Evolutionary conservation across 2,888 invertebrate genomes (phyloP), one percentile per base, ranked within the genome.

Genomic region (Mimas tiliae): DNA sequence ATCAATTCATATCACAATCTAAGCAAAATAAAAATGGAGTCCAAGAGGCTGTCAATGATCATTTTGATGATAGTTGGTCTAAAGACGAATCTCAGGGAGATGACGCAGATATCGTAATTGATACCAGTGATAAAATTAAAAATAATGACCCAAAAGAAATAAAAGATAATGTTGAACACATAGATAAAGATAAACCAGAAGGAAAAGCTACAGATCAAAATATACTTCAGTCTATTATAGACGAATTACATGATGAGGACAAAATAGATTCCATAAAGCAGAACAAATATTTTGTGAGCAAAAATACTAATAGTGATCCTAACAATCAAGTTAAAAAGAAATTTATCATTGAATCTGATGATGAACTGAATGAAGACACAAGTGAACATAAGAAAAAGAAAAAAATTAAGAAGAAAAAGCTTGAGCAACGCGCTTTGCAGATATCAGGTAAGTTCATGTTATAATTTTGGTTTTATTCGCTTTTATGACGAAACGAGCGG

Each of bases 311-410:
- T 11, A 63, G 21, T 27, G 62, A 65, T 38, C 72, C 69, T 66
- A 78, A 71, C 69, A 74, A 67, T 65, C 79, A 80, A 52, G 63
- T 77, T 38, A 91, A 86, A 72, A 93, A 89, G 73, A 91, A 85
- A 72, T 88, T 91, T 62, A 74, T 86, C 0, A 91, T 93, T 52
- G 92, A 93, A 68, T 93, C 93, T 19, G 93, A 93, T 76, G 92
- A 92, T 65, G 91, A 90, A 68, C 68, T 53, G 0, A 77, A 76
- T 68, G 84, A 82, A 27, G 52, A 47, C 14, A 67, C 19, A 14
- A 65, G 34, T 64, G 70, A 67, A 33, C 53, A 70, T 14, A 83
- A 77, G 42, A 89, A 82, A 67, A 87, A 82, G 65, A 94, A 94
- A 69, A 94, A 88, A 67, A 50, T 82, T 0, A 92, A 88, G 67